Evolutionary conservation across 2,113 vertebrate species (phyloP), one percentile per base, ranked within the genome.

Genomic region (Rhinogobius similis): DNA sequence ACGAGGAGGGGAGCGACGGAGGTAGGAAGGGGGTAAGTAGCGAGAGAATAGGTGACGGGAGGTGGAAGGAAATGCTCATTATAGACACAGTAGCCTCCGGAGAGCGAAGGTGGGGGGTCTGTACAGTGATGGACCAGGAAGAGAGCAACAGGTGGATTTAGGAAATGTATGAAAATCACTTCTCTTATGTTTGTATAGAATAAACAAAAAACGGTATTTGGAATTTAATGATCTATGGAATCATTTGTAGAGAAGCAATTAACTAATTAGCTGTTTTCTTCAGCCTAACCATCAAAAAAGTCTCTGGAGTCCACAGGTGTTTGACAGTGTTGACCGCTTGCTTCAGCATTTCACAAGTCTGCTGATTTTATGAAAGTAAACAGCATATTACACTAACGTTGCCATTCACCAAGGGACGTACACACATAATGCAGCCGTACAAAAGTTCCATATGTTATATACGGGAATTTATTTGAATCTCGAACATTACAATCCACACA

Each of bases 31-130:
- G 81, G 38, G 38, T 61, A 26, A 64, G 29, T 76, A 68, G 77
- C 26, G 72, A 77, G 75, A 76, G 82, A 86, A 79, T 73, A 77
- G 75, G 75, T 72, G 68, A 65, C 14, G 44, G 53, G 48, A 67
- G 61, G 36, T 68, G 48, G n/a, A 18, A 75, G 82, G 76, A 82
- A 86, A 81, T 44, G 77, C 86, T 90, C 76, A 78, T 86, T 87
- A 89, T 84, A 82, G 63, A 68, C 58, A 68, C 77, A 77, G 67
- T 70, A 84, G 79, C 77, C 75, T 73, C 70, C 73, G 75, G 75
- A 77, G 68, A 80, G 75, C 62, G 75, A 79, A 72, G 24, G 39
- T 14, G 39, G 72, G 10, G 41, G 67, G 56, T 75, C 79, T 71
- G 62, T 71, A 71, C 68, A 46, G 73, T 63, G 75, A n/a, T 59